phyloP scores from a whole-genome alignment of 2,113 vertebrate species.

The Rutilus rutilus region DNA sequence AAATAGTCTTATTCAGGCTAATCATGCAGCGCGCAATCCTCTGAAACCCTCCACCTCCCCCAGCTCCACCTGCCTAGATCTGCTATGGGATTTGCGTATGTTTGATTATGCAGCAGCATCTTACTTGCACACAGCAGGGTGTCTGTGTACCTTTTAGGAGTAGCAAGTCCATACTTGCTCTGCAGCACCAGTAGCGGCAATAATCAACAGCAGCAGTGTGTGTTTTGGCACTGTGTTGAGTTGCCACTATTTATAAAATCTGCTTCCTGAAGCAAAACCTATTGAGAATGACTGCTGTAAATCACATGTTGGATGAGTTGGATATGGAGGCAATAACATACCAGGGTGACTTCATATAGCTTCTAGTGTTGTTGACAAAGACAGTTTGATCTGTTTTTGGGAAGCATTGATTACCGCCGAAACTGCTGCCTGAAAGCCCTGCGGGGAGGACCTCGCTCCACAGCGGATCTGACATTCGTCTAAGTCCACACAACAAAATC shows the following conservation, averaged over 20 bases:
- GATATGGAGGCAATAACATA: constrained; percentile 24
- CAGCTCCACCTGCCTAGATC: too few species aligned
- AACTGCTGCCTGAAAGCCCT: constrained; percentile 26
- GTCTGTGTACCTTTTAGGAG: too few species aligned
- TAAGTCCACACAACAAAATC: constrained; percentile 33
- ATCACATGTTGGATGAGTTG: background rate
- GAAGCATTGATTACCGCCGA: constrained; percentile 8
- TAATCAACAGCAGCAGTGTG: too few species aligned
- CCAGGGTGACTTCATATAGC: constrained; percentile 8
- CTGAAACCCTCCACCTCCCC: too few species aligned
- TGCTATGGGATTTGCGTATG: too few species aligned
- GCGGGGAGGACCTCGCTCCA: background rate
- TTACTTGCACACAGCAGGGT: too few species aligned
- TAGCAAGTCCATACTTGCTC: too few species aligned
- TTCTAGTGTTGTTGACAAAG: constrained; percentile 34
- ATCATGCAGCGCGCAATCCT: too few species aligned
- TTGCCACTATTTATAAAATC: background rate
- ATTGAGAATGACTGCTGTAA: background rate
- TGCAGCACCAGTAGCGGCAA: too few species aligned
- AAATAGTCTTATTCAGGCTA: too few species aligned
- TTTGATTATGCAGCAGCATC: too few species aligned
- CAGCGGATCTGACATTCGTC: background rate
- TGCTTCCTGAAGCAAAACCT: background rate
- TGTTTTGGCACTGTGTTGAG: background rate
- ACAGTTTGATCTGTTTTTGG: constrained; percentile 38